Conservation (phyloP, 2,797 vertebrate genomes). For the Gallirallus australis region DNA sequence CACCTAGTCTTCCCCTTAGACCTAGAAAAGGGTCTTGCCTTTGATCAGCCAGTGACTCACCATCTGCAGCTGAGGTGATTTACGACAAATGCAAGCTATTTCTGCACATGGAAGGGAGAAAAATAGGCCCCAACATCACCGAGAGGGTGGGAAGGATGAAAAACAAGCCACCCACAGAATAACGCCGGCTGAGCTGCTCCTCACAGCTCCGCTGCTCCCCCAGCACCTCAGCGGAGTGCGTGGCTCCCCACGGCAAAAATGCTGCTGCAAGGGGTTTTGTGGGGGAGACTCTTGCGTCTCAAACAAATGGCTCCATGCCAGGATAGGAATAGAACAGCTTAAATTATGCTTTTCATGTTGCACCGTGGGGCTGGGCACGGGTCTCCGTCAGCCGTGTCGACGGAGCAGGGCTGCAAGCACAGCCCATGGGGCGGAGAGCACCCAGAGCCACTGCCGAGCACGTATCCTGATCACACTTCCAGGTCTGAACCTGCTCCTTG, state of each 20-base stretch:
- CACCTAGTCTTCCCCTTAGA: neutral
- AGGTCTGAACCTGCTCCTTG: neutral
- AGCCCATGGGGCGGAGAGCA: neutral
- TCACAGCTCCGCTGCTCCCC: neutral
- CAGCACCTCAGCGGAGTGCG: neutral
- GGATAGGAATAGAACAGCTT: neutral
- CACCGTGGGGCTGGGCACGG: rapidly evolving
- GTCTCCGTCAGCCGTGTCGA: neutral
- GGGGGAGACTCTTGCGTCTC: conserved; percentile 11
- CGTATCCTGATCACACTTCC: rapidly evolving
- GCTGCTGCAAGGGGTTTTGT: neutral
- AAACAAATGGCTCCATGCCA: neutral
- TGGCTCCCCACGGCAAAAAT: neutral
- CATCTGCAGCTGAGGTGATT: conserved; percentile 56
- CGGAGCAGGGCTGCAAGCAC: neutral
- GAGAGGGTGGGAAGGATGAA: conserved; percentile 17
- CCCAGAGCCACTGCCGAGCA: neutral
- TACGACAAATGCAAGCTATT: conserved; percentile 48
- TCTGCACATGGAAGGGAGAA: conserved; percentile 42
- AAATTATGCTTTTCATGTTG: rapidly evolving
- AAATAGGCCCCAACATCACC: conserved; percentile 26
- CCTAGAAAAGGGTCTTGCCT: conserved; percentile 50
- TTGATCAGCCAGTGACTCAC: conserved; percentile 66
- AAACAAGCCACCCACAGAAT: conserved; percentile 14
- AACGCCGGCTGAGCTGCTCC: conserved; percentile 8